Evolutionary conservation across 2,113 vertebrate species (phyloP), one percentile per base, ranked within the genome.

Genomic region (Thunnus maccoyii): DNA sequence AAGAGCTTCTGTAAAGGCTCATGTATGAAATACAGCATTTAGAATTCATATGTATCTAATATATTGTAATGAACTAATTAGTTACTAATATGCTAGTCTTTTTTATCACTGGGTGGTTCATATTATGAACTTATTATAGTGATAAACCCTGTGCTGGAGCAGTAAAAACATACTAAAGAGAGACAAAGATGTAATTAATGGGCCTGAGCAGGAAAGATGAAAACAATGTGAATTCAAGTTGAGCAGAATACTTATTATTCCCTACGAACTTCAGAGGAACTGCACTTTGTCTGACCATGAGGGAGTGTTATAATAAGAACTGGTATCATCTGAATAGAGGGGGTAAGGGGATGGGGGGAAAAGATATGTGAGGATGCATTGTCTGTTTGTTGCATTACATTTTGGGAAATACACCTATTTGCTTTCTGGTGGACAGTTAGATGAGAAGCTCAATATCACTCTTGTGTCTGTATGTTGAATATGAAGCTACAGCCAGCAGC

Each of bases 201-300:
- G 10, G 36, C 7, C 18, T 2, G 4, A 54, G 18, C 56, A 69
- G 41, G 16, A 10, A 30, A 22, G 8, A 66, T 58, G 20, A 67
- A 73, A 67, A 61, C 63, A 68, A 16, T 55, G 36, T 70, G 22
- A 71, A 69, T 52, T 11, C 51, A 22, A 3, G 3, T n/a, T 22
- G 13, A 71, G 18, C 9, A 20, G 55, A 54, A 71, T 32, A 54
- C 14, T 50, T 50, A 9, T 62, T 68, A 69, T 57, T 76, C 13
- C 15, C 11, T n/a, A 62, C 18, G 5, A 60, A 61, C 57, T 47
- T 32, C 32, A 56, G 50, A 46, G 3, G n/a, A 52, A 46, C 20
- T 52, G 69, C 18, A 4, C 7, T 50, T 27, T 41, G 41, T 20
- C 63, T 73, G 20, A 60, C 47, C 17, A 17, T 13, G 44, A 55